phyloP scores from a whole-genome alignment of 2,113 vertebrate genomes.

The Salminus brasiliensis region DNA sequence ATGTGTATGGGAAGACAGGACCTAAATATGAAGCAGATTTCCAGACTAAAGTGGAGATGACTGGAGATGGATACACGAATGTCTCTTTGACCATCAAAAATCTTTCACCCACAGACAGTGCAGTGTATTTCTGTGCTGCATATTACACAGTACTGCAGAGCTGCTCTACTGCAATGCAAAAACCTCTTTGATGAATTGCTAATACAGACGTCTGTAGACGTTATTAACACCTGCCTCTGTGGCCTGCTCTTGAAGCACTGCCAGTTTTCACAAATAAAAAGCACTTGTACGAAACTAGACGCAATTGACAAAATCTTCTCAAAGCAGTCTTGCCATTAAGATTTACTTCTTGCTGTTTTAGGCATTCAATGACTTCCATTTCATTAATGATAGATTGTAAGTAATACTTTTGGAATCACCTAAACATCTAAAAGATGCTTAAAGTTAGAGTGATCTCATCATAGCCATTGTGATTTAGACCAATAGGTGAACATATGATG shows the following conservation, averaged over 20 bases:
- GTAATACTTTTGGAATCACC: too few relatives aligned
- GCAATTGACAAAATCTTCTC: too few relatives aligned
- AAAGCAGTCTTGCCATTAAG: not conserved
- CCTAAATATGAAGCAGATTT: not conserved
- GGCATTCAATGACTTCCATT: not conserved
- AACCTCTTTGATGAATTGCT: not conserved
- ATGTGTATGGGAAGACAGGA: not conserved
- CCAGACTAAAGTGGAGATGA: constrained; percentile 1
- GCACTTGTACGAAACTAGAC: too few relatives aligned
- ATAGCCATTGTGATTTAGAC: too few relatives aligned
- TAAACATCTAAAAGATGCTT: too few relatives aligned
- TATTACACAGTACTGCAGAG: not conserved
- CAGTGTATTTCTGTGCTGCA: constrained; percentile 49
- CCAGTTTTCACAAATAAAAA: not conserved
- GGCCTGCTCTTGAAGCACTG: not conserved
- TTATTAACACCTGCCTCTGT: constrained; percentile 28
- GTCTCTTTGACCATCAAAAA: constrained; percentile 35
- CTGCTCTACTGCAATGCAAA: not conserved
- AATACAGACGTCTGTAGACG: not conserved
- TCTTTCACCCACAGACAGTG: not conserved
- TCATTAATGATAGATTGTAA: too few relatives aligned
- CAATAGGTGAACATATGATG: too few relatives aligned
- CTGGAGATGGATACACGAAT: not conserved
- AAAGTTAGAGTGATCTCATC: too few relatives aligned
- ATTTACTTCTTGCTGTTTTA: not conserved